Evolutionary conservation across 2,113 vertebrate species (phyloP), one percentile per base, ranked within the genome.

Genomic region (Microcebus murinus): DNA sequence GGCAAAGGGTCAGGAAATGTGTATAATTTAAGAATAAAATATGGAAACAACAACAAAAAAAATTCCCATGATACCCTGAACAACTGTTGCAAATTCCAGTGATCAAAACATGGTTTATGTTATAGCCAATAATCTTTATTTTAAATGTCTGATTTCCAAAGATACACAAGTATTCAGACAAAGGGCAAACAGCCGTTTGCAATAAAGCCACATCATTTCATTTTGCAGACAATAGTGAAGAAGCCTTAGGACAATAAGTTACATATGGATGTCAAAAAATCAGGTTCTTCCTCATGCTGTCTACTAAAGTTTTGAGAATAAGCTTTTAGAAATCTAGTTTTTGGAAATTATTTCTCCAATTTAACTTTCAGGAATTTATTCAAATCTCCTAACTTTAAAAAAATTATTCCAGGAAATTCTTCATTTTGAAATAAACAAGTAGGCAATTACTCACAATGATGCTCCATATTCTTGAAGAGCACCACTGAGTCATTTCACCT

Each of bases 11-110:
- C 79, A 93, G 79, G 23, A 87, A 97, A 94, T 97, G 76, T 91
- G 77, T 88, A 89, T 95, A 87, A 96, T 94, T 95, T 95, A 96
- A 96, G 70, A 74, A 31, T 80, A 61, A 96, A 97, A 92, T 76
- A 87, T 61, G 76, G 89, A 97, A 93, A 91, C 91, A 96, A 79
- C 20, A 79, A 71, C 20, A 71, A 71, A 89, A 39, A 76, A 92
- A 94, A 96, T 86, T 90, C 91, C 65, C 88, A 87, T 71, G 79
- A 67, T 96, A 90, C 31, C 52, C 34, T 80, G 59, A 89, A 95
- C 70, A 96, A 95, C 59, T 90, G 86, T 31, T 91, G 34, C 57
- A 93, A 91, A 95, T 94, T 96, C 27, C 10, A 1, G 23, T 94
- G 91, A 96, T 93, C 89, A 93, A 95, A 96, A 95, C 77, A 76